Conservation (phyloP, 2,113 vertebrate species). For the Bostrychus sinensis region DNA sequence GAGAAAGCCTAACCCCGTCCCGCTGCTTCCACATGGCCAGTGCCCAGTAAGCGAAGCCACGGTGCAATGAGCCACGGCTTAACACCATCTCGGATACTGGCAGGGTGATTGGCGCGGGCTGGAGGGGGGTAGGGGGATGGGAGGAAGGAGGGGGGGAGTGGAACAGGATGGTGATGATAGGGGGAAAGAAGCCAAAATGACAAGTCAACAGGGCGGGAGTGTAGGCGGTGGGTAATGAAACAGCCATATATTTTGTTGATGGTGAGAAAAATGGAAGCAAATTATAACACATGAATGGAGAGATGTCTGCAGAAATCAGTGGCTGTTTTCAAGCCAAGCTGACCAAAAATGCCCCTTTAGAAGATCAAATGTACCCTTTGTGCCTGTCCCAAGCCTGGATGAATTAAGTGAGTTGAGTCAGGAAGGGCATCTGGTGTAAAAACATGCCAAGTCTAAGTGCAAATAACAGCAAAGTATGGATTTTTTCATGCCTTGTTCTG, state of each 20-base stretch:
- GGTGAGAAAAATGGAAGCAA: background rate
- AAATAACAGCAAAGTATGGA: no score
- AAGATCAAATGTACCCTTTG: no score
- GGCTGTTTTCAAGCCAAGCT: background rate
- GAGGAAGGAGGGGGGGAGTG: constrained; percentile 38
- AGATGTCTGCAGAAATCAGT: background rate
- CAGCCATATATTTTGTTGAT: constrained; percentile 28
- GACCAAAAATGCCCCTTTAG: background rate
- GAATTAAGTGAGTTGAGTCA: no score
- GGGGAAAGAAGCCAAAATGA: constrained; percentile 51
- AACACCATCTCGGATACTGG: constrained; percentile 70
- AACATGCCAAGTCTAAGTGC: no score
- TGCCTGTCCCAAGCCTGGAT: no score
- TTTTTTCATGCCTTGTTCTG: no score
- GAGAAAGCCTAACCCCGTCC: constrained; percentile 39
- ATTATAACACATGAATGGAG: background rate
- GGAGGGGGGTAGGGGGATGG: no score
- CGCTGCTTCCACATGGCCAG: constrained; percentile 61
- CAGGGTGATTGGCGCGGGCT: constrained; percentile 62
- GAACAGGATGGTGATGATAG: constrained; percentile 66
- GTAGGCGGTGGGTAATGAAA: constrained; percentile 63
- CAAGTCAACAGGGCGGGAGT: constrained; percentile 67
- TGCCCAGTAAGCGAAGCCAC: constrained; percentile 62
- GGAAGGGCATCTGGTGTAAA: no score
- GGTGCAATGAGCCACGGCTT: constrained; percentile 69